Percentiles rank a stretch among this genome's conserved stretches.
These are phyloP conservation scores for Ochlodes sylvanus DNA, from an alignment of 2,888 invertebrate species.

Conservation along the genomic window DNA sequence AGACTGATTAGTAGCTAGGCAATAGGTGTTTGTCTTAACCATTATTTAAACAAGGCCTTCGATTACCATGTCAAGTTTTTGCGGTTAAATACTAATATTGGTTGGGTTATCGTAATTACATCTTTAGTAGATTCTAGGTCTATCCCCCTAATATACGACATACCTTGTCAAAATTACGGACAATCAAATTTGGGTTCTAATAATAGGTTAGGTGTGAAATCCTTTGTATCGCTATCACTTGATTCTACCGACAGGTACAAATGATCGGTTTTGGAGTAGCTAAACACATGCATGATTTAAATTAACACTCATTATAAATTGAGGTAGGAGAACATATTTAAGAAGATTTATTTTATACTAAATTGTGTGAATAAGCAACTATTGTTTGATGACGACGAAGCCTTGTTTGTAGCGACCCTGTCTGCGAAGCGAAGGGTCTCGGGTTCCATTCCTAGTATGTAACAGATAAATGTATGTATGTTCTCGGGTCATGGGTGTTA, in stretches of 20 bases:
- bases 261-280: neutral
- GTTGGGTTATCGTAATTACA: conserved; percentile 5
- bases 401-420: too few relatives aligned
- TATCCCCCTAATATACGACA: neutral
- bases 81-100: conserved; percentile 12
- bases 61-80: conserved; percentile 30
- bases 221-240: neutral
- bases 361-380: too few relatives aligned
- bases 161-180: conserved; percentile 1
- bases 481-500: too few relatives aligned
- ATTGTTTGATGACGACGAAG: too few relatives aligned
- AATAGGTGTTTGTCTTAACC: conserved; percentile 25
- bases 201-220: neutral
- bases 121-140: conserved; percentile 1
- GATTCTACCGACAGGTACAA: neutral
- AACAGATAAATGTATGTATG: too few relatives aligned
- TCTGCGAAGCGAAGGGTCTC: too few relatives aligned
- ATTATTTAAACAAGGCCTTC: conserved; percentile 24
- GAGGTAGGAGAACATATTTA: too few relatives aligned
- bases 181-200: conserved; percentile 3
- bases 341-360: too few relatives aligned
- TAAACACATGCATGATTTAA: neutral
- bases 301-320: too few relatives aligned
- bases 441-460: too few relatives aligned
- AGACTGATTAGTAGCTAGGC: conserved; percentile 24